These are phyloP conservation scores for Zaprionus bogoriensis DNA, from an alignment of 2,888 invertebrate species.

Conservation along the genomic window DNA sequence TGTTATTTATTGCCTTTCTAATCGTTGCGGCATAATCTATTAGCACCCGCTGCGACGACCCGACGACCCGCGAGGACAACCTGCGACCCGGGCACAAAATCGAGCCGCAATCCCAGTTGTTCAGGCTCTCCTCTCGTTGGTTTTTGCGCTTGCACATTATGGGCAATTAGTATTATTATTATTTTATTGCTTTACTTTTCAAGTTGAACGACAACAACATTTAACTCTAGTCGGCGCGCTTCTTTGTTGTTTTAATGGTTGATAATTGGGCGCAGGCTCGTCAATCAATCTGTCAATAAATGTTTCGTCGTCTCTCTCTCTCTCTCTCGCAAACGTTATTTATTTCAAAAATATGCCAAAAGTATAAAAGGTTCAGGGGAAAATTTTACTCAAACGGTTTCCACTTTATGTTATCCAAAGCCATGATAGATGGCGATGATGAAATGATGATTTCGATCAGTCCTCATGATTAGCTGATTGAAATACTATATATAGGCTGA, in stretches of 20 bases:
- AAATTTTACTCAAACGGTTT: too few species aligned
- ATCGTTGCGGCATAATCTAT: slow-evolving; percentile 82
- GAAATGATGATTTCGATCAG: too few species aligned
- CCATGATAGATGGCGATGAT: too few species aligned
- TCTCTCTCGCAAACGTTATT: too few species aligned
- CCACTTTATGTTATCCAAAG: too few species aligned
- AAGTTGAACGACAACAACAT: slow-evolving; percentile 52
- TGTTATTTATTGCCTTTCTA: slow-evolving; percentile 82
- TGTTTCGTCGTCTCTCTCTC: too few species aligned
- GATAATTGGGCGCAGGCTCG: slow-evolving; percentile 33
- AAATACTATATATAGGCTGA: too few species aligned
- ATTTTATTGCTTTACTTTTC: slow-evolving; percentile 68
- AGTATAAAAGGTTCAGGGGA: too few species aligned
- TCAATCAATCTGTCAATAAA: slow-evolving; percentile 48
- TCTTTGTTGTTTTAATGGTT: slow-evolving; percentile 28
- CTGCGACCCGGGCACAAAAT: not conserved
- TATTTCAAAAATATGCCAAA: too few species aligned
- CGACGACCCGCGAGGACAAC: slow-evolving; percentile 13
- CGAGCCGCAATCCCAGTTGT: not conserved
- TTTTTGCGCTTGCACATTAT: slow-evolving; percentile 65
- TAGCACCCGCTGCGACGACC: slow-evolving; percentile 58
- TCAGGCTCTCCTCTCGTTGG: slow-evolving; percentile 4
- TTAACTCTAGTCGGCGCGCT: slow-evolving; percentile 19
- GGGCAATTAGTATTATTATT: slow-evolving; percentile 64
- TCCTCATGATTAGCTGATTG: too few species aligned